Conservation (phyloP, 2,113 vertebrate genomes). For the Paramisgurnus dabryanus region DNA sequence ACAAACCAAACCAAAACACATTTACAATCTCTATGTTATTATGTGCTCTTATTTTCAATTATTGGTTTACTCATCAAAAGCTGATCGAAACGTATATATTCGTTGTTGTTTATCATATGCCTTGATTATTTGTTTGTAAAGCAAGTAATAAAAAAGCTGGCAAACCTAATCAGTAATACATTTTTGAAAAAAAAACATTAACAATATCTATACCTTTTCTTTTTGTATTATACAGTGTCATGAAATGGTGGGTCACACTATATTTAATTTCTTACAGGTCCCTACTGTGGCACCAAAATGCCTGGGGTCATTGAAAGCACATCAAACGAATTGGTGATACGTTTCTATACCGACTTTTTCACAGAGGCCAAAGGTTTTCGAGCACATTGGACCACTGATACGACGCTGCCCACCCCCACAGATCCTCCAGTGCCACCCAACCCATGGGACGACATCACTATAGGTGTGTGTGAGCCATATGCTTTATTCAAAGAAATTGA, state of each 20-base stretch:
- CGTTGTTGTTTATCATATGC: too few species aligned
- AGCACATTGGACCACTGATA: constrained; percentile 73
- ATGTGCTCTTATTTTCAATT: background rate
- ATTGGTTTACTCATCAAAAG: too few species aligned
- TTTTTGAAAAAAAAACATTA: too few species aligned
- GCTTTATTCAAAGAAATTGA: background rate
- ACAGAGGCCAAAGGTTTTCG: constrained; percentile 75
- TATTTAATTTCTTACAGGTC: constrained; percentile 63
- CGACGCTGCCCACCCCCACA: constrained; percentile 65
- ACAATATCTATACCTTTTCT: too few species aligned
- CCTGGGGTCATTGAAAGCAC: constrained; percentile 62
- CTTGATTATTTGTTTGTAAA: too few species aligned
- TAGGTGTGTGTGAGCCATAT: constrained; percentile 62
- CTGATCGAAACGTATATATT: too few species aligned
- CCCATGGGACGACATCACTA: constrained; percentile 73
- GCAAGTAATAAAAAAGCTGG: too few species aligned
- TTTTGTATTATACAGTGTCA: background rate
- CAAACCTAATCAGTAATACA: too few species aligned
- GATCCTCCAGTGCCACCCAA: constrained; percentile 69
- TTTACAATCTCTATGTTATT: constrained; percentile 21
- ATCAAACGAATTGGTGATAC: constrained; percentile 67
- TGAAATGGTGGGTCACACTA: background rate
- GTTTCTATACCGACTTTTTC: constrained; percentile 71
- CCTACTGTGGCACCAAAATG: constrained; percentile 70
- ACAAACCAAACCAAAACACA: background rate